A percentile compares a stretch with the other conserved stretches of the same genome.
phyloP scores from a whole-genome alignment of 1,140 invertebrate species.

The Zaprionus inermis region DNA sequence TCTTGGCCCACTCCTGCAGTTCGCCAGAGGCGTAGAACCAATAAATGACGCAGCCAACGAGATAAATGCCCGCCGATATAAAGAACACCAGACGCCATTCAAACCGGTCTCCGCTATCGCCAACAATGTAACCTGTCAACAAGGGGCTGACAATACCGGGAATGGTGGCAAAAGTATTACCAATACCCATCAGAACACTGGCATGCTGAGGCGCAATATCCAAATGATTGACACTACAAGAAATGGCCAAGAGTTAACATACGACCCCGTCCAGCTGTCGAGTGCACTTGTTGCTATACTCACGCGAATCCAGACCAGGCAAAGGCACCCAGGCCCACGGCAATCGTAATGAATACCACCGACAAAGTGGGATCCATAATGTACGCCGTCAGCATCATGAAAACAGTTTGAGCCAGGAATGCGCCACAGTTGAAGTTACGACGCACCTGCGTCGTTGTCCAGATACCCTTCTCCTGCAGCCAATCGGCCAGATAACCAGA shows the following conservation, averaged over 20 bases:
- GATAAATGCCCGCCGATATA: conserved; percentile 91
- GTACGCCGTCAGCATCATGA: conserved; percentile 92
- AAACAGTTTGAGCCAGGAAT: conserved; percentile 92
- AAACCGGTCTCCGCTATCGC: conserved; percentile 87
- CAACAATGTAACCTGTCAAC: conserved; percentile 91
- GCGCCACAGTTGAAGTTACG: conserved; percentile 91
- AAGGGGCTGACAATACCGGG: conserved; percentile 94
- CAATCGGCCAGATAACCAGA: conserved; percentile 93
- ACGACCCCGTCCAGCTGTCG: not conserved
- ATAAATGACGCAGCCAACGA: conserved; percentile 91
- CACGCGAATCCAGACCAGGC: conserved; percentile 95
- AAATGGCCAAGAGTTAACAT: conserved; percentile 3
- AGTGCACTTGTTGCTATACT: conserved; percentile 43
- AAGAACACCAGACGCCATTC: conserved; percentile 94
- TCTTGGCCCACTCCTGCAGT: conserved; percentile 90
- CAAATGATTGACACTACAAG: conserved; percentile 91
- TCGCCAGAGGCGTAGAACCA: conserved; percentile 92
- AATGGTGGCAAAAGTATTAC: conserved; percentile 94
- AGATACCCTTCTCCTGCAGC: conserved; percentile 86
- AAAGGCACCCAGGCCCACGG: conserved; percentile 94
- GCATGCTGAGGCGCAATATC: conserved; percentile 94
- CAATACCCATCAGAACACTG: conserved; percentile 93
- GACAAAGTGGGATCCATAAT: conserved; percentile 87
- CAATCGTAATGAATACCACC: conserved; percentile 91
- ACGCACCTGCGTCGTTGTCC: conserved; percentile 90